Conservation (phyloP, 2,113 vertebrate species). For the Tenrec ecaudatus region DNA sequence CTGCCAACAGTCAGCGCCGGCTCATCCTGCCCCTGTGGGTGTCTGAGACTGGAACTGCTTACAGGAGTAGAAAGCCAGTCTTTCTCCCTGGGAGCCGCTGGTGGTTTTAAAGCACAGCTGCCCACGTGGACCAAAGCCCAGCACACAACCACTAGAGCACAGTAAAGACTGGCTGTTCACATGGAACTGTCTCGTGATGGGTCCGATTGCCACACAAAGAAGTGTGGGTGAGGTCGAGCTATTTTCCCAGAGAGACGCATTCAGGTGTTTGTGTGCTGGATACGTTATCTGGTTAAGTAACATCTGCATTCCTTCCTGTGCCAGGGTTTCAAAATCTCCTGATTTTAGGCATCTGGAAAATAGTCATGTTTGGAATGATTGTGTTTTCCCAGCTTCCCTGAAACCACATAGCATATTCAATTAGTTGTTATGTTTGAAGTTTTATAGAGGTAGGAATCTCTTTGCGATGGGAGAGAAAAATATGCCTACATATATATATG, state of each 20-base stretch:
- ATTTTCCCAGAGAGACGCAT: not conserved
- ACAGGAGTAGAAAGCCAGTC: too few species aligned
- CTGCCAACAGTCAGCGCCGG: too few species aligned
- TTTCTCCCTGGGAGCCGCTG: too few species aligned
- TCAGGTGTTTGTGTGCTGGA: not conserved
- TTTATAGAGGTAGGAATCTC: not conserved
- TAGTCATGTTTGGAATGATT: constrained; percentile 1
- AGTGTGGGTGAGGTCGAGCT: not conserved
- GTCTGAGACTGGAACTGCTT: too few species aligned
- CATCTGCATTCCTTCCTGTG: not conserved
- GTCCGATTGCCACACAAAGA: not conserved
- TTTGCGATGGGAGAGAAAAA: not conserved
- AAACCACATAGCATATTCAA: not conserved
- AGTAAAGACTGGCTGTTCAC: not conserved
- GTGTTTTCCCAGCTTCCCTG: not conserved
- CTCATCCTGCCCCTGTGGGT: too few species aligned
- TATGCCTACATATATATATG: too few species aligned
- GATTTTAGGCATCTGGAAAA: constrained; percentile 6
- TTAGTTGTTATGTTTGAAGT: not conserved
- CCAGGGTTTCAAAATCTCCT: constrained; percentile 21
- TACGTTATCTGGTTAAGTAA: not conserved
- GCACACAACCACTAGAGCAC: too few species aligned
- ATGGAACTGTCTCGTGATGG: not conserved
- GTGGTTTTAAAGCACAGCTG: too few species aligned
- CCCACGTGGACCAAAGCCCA: too few species aligned